A percentile compares a stretch with the other conserved stretches of the same genome.
Evolutionary conservation across 2,888 invertebrate genomes (phyloP).

Genomic region (Agonopterix arenella): DNA sequence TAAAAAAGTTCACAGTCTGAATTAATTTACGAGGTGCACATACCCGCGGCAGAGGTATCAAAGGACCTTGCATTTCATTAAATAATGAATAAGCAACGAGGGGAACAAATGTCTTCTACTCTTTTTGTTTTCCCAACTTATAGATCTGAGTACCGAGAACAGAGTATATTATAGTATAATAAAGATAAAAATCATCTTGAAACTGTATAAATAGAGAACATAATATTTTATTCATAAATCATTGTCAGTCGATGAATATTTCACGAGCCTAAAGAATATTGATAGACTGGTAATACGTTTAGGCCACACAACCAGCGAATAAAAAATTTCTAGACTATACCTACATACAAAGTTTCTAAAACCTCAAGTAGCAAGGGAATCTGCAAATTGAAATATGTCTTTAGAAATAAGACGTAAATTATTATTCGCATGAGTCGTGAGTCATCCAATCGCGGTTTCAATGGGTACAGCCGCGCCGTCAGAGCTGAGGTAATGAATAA

Average conservation of each 20-base stretch:
- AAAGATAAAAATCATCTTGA: background rate
- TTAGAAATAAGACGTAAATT: too few relatives aligned
- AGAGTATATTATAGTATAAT: background rate
- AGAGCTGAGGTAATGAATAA: constrained; percentile 3
- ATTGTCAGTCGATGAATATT: constrained; percentile 17
- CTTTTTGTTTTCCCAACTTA: background rate
- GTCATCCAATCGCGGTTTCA: too few relatives aligned
- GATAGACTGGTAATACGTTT: constrained; percentile 2
- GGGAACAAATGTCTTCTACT: background rate
- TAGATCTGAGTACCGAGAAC: background rate
- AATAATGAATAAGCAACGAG: constrained; percentile 2
- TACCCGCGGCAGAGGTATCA: constrained; percentile 10
- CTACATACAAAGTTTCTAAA: too few relatives aligned
- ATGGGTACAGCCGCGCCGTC: too few relatives aligned
- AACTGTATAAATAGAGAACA: background rate
- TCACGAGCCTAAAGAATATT: constrained; percentile 17
- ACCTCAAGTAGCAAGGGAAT: too few relatives aligned
- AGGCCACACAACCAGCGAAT: too few relatives aligned
- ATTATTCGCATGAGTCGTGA: too few relatives aligned
- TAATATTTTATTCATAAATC: background rate
- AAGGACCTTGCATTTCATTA: constrained; percentile 17
- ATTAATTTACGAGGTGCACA: constrained; percentile 2
- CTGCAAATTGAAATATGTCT: too few relatives aligned
- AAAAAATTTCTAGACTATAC: too few relatives aligned
- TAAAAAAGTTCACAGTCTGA: too few relatives aligned